Conservation (phyloP, 2,888 invertebrate species). For the Tinea pellionella region DNA sequence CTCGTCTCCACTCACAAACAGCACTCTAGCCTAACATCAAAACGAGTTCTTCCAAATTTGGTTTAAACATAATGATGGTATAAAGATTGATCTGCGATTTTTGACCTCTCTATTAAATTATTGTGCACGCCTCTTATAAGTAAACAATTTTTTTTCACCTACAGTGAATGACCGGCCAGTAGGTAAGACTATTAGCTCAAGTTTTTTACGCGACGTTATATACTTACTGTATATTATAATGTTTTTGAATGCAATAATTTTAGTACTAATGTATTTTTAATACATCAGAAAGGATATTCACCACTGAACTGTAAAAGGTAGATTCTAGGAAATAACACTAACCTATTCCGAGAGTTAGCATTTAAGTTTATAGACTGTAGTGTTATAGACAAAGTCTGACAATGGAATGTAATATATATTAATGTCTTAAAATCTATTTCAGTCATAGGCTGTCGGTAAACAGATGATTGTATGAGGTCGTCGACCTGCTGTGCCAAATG, state of each 20-base stretch:
- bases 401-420: not conserved
- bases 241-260: not conserved
- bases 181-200: not conserved
- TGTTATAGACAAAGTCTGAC: no score
- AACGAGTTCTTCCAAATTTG: not conserved
- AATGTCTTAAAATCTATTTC: conserved; percentile 27
- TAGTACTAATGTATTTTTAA: not conserved
- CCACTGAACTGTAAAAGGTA: no score
- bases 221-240: not conserved
- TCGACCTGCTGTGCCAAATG: conserved; percentile 49
- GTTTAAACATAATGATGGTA: not conserved
- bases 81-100: not conserved
- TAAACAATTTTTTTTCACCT: not conserved
- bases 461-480: conserved; percentile 45
- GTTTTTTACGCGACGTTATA: not conserved
- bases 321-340: no score
- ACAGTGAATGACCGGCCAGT: not conserved
- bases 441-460: conserved; percentile 36
- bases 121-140: not conserved
- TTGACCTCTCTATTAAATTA: conserved; percentile 1
- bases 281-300: not conserved
- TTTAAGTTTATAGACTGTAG: no score
- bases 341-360: no score
- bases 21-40: no score
- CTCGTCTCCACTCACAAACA: no score